Evolutionary conservation across 1,140 invertebrate genomes (phyloP), one percentile per base, ranked within the genome.

Genomic region (Nasonia vitripennis): DNA sequence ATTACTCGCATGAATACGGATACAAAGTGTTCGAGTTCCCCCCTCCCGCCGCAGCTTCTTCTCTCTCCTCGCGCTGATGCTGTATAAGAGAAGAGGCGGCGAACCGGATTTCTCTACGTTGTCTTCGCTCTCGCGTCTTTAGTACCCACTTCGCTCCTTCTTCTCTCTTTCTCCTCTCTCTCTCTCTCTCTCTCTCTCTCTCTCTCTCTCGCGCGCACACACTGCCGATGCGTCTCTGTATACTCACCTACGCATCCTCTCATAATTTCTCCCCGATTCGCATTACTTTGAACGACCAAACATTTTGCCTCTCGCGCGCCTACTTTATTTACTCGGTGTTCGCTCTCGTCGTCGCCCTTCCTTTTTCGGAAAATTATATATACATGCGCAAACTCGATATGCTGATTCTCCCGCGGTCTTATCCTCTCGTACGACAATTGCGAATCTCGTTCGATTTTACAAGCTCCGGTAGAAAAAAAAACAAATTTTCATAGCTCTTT

Each of bases 31-130:
- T 86, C 75, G 79, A 77, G 55, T 78, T 83, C 55, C 3, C 67
- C 78, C 27, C 67, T 41, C 67, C 67, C 70, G 11, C 77, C 1
- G 1, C 27, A 27, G 27, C 27, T 27, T 27, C 27, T 27, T 70
- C 37, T 78, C 48, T 48, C 41, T 75, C 27, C 41, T 1, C 27
- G 27, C 27, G n/a, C 48, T 12, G 5, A 55, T n/a, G 11, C 75
- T 71, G 75, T 80, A 77, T 6, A 37, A 6, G 3, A 37, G 34
- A 71, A 82, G 80, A 78, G 82, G 82, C 73, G 79, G 67, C 85
- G 85, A 86, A 86, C 85, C 85, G 85, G 85, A 86, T 86, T 86
- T 86, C 85, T 86, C 85, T 86, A 86, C 82, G 85, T 86, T 86
- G 80, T 86, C 85, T 86, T 86, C 85, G 80, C 74, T 34, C 31